A percentile compares a stretch with the other conserved stretches of the same genome.
Evolutionary conservation across 2,888 invertebrate species (phyloP).

Genomic region (Congeria kusceri): DNA sequence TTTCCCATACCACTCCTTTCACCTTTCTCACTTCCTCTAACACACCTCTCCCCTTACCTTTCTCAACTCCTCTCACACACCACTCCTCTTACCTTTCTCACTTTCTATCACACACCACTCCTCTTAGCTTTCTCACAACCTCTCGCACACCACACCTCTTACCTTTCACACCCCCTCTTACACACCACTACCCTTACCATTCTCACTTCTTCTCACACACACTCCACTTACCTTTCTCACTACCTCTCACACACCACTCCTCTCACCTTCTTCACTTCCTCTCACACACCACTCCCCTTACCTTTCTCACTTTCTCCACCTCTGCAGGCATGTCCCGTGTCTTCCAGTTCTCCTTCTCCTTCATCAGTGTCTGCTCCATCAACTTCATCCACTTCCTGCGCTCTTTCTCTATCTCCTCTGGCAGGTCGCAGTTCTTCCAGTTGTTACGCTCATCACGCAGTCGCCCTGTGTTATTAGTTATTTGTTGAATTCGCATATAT

Average conservation of each 20-base stretch:
- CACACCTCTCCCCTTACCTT: slow-evolving; percentile 1
- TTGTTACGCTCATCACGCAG: slow-evolving; percentile 36
- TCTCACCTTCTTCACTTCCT: slow-evolving; percentile 26
- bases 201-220: not conserved
- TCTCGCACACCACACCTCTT: too few species aligned
- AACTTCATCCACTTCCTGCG: slow-evolving; percentile 58
- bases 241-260: slow-evolving; percentile 6
- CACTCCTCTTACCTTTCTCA: slow-evolving; percentile 19
- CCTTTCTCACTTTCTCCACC: slow-evolving; percentile 44
- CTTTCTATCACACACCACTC: too few species aligned
- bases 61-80: slow-evolving; percentile 26
- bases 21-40: not conserved
- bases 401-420: slow-evolving; percentile 61
- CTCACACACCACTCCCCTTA: slow-evolving; percentile 19
- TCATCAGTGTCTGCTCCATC: slow-evolving; percentile 48
- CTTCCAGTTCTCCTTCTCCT: slow-evolving; percentile 58
- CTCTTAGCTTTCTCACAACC: not conserved
- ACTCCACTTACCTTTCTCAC: slow-evolving; percentile 18
- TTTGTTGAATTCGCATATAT: too few species aligned
- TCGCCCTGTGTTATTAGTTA: not conserved
- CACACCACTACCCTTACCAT: slow-evolving; percentile 26
- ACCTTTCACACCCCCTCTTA: slow-evolving; percentile 27
- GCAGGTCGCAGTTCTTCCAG: slow-evolving; percentile 58
- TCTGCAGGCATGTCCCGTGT: slow-evolving; percentile 46
- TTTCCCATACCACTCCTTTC: slow-evolving; percentile 23